Conservation (phyloP, 2,888 invertebrate genomes). For the Allolobophora icterica region DNA sequence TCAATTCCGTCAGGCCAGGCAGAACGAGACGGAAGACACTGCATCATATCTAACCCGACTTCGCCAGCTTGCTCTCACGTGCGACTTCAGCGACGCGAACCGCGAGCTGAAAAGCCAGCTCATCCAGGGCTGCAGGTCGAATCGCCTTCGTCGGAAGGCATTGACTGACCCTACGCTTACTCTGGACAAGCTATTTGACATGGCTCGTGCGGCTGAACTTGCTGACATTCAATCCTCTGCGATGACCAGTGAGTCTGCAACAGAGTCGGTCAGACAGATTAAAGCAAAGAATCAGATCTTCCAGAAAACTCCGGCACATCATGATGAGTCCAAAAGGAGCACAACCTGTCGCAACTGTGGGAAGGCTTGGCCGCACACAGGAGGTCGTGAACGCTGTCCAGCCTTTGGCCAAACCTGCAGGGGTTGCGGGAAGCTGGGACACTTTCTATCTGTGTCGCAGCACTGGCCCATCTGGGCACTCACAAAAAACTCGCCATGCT, state of each 20-base stretch:
- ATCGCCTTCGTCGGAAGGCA: slow-evolving; percentile 33
- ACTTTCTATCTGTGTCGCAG: too few relatives aligned
- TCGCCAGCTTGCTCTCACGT: slow-evolving; percentile 27
- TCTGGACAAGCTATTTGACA: slow-evolving; percentile 25
- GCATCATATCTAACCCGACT: background rate
- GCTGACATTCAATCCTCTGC: slow-evolving; percentile 6
- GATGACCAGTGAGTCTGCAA: background rate
- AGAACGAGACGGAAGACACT: background rate
- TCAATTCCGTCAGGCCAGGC: slow-evolving; percentile 34
- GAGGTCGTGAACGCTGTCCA: too few relatives aligned
- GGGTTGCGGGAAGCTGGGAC: too few relatives aligned
- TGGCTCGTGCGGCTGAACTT: background rate
- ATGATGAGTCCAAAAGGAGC: too few relatives aligned
- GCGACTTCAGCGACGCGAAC: slow-evolving; percentile 33
- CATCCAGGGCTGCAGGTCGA: slow-evolving; percentile 42
- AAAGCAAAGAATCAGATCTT: too few relatives aligned
- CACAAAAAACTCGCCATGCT: too few relatives aligned
- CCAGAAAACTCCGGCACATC: too few relatives aligned
- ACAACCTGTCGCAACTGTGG: too few relatives aligned
- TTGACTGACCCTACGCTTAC: slow-evolving; percentile 36
- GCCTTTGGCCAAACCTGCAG: too few relatives aligned
- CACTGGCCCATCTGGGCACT: too few relatives aligned
- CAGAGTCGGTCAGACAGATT: background rate
- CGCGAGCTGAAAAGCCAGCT: slow-evolving; percentile 44
- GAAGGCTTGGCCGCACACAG: too few relatives aligned